Percentiles rank a stretch among this genome's conserved stretches.
phyloP scores from a whole-genome alignment of 2,888 invertebrate genomes.

The Sceliomorpha sp. region DNA sequence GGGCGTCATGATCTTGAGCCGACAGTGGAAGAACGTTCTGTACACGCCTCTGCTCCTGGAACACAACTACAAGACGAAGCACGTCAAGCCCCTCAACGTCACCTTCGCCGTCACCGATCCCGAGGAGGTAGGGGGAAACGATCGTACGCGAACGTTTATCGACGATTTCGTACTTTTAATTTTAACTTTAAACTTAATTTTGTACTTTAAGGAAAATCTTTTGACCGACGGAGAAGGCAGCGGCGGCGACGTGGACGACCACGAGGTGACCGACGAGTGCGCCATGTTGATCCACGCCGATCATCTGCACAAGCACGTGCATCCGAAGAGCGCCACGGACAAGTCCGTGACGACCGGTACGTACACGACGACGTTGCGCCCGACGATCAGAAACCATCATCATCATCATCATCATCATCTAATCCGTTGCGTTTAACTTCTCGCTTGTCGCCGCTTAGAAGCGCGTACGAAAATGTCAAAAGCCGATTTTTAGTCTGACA shows the following conservation, averaged over 20 bases:
- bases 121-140: constrained; percentile 84
- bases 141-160: not conserved
- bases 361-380: constrained; percentile 17
- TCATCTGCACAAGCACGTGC: constrained; percentile 73
- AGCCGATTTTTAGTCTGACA: too few species aligned
- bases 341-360: constrained; percentile 69
- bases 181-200: too few species aligned
- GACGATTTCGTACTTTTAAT: constrained; percentile 6
- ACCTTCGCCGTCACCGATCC: constrained; percentile 92
- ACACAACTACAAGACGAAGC: constrained; percentile 92
- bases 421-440: constrained; percentile 24
- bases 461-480: not conserved
- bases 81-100: constrained; percentile 91
- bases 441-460: constrained; percentile 13
- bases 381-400: too few species aligned
- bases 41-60: constrained; percentile 95
- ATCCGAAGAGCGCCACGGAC: constrained; percentile 71
- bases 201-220: constrained; percentile 82
- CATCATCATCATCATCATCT: constrained; percentile 45
- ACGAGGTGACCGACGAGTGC: constrained; percentile 87
- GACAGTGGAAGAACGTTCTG: constrained; percentile 98
- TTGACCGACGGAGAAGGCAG: constrained; percentile 84
- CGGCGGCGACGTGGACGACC: constrained; percentile 82
- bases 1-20: constrained; percentile 97
- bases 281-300: constrained; percentile 85